A percentile compares a stretch with the other conserved stretches of the same genome.
Conservation (phyloP, 1,140 invertebrate species). For the Cheumatopsyche charites region DNA sequence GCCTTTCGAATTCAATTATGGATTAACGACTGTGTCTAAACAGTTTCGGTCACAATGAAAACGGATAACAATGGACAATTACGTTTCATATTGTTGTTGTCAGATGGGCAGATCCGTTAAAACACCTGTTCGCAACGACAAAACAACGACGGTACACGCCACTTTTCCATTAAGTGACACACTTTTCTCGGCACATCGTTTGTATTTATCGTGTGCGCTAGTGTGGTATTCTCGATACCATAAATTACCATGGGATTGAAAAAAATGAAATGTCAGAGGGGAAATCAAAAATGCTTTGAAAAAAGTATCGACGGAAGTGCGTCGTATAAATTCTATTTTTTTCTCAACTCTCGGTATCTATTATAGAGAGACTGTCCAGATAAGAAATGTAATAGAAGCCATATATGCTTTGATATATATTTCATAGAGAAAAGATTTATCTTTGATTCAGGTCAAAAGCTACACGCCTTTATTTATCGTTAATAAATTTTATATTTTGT, state of each 20-base stretch:
- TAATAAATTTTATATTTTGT: conserved; percentile 17
- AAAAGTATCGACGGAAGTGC: conserved; percentile 10
- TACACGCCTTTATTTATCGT: conserved; percentile 9
- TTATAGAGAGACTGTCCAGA: background rate
- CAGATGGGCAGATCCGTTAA: conserved; percentile 22
- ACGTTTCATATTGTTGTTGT: conserved; percentile 26
- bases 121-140: conserved; percentile 29
- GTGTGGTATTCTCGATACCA: background rate
- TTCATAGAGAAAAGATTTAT: background rate
- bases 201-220: background rate
- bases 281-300: background rate
- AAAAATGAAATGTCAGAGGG: conserved; percentile 8
- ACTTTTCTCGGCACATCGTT: too few relatives aligned
- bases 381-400: background rate
- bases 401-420: conserved; percentile 8
- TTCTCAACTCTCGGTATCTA: background rate
- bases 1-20: conserved; percentile 27
- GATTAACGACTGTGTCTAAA: conserved; percentile 35
- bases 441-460: conserved; percentile 4
- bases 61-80: conserved; percentile 37
- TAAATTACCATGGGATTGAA: too few relatives aligned
- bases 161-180: conserved; percentile 3
- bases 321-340: background rate
- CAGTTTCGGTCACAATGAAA: conserved; percentile 24
- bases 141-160: background rate